Evolutionary conservation across 2,113 vertebrate species (phyloP).

Genomic region (Donacobius atricapilla): DNA sequence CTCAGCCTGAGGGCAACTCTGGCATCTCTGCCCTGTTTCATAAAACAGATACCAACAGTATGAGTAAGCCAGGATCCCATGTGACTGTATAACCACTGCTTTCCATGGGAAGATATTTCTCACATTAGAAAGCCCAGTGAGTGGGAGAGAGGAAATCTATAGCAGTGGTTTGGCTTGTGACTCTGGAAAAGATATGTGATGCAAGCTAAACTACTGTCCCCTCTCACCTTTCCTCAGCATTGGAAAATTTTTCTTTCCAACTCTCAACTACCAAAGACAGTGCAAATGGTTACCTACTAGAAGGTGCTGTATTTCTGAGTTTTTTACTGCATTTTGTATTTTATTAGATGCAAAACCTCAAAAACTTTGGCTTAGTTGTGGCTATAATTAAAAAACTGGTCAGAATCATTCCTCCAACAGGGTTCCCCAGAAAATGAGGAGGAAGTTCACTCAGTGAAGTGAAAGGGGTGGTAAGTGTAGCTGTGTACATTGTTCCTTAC

Average conservation of each 20-base stretch:
- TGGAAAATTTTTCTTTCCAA: neutral
- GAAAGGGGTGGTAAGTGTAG: neutral
- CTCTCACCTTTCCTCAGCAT: conserved; percentile 9
- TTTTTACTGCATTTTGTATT: neutral
- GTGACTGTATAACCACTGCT: conserved; percentile 22
- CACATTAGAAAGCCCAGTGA: conserved; percentile 5
- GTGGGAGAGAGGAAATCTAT: conserved; percentile 20
- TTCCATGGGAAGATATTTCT: conserved; percentile 52
- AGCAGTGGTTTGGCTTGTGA: conserved; percentile 20
- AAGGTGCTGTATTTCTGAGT: neutral
- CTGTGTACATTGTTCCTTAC: neutral
- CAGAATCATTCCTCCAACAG: neutral
- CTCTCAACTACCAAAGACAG: neutral
- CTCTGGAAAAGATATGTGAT: conserved; percentile 32
- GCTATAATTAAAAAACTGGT: neutral
- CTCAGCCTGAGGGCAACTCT: neutral
- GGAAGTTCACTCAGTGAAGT: neutral
- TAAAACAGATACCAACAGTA: neutral
- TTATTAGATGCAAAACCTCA: neutral
- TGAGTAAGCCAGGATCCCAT: conserved; percentile 44
- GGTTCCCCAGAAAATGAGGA: neutral
- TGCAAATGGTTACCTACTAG: neutral
- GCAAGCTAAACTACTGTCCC: neutral
- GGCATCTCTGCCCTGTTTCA: neutral
- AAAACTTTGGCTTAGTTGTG: neutral